phyloP scores from a whole-genome alignment of 2,888 invertebrate genomes.

The Harpagoxenus sublaevis region DNA sequence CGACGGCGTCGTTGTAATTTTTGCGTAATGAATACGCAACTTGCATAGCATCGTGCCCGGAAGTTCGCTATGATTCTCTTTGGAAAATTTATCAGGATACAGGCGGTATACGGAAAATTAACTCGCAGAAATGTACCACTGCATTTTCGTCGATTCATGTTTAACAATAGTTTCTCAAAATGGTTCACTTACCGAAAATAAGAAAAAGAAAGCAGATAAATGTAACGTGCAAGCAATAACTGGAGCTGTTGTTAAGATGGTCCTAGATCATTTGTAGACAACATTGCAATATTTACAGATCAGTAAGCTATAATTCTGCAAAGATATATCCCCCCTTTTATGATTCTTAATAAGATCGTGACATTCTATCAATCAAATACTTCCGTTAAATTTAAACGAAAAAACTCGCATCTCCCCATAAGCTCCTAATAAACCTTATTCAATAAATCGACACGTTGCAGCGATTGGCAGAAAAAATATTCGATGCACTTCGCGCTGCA shows the following conservation, averaged over 20 bases:
- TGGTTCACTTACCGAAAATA: slow-evolving; percentile 14
- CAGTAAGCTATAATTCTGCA: background rate
- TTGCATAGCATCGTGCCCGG: slow-evolving; percentile 57
- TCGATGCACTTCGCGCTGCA: background rate
- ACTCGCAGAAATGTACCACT: slow-evolving; percentile 38
- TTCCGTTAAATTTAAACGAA: slow-evolving; percentile 12
- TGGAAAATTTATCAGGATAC: slow-evolving; percentile 56
- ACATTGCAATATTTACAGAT: background rate
- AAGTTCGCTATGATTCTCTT: slow-evolving; percentile 47
- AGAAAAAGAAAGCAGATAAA: background rate
- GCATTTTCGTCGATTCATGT: slow-evolving; percentile 53
- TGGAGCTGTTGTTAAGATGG: background rate
- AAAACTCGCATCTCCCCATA: background rate
- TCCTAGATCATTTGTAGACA: background rate
- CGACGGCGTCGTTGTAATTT: slow-evolving; percentile 60
- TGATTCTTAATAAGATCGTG: background rate
- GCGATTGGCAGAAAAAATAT: slow-evolving; percentile 34
- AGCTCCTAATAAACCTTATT: slow-evolving; percentile 37
- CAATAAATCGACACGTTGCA: slow-evolving; percentile 6
- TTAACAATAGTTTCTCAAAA: slow-evolving; percentile 47
- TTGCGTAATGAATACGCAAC: slow-evolving; percentile 62
- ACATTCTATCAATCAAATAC: background rate
- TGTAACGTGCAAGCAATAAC: background rate
- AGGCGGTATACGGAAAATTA: slow-evolving; percentile 50
- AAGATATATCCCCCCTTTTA: background rate